A percentile compares a stretch with the other conserved stretches of the same genome.
Evolutionary conservation across 2,888 invertebrate species (phyloP).

Genomic region (Allacma fusca): DNA sequence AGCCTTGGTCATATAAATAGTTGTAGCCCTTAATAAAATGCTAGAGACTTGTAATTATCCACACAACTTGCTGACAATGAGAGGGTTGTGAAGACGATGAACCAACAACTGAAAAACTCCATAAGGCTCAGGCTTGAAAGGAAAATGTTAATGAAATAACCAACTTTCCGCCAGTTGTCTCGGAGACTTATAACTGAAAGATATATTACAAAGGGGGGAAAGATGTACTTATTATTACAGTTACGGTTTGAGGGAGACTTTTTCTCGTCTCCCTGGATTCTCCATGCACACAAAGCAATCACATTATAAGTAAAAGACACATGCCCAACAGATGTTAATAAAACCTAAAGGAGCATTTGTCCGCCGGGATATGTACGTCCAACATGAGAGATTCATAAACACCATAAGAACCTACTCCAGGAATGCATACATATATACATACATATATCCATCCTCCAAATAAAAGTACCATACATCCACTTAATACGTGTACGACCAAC

Average conservation of each 20-base stretch:
- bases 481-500: neutral
- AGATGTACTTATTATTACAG: slow-evolving; percentile 5
- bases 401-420: no score
- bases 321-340: slow-evolving; percentile 9
- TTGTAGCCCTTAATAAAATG: no score
- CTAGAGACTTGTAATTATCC: neutral
- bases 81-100: neutral
- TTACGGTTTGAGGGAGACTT: slow-evolving; percentile 9
- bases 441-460: no score
- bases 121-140: neutral
- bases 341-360: neutral
- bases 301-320: slow-evolving; percentile 4
- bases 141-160: slow-evolving; percentile 8
- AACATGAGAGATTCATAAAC: no score
- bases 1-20: neutral
- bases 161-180: slow-evolving; percentile 13
- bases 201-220: slow-evolving; percentile 1
- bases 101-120: slow-evolving; percentile 3
- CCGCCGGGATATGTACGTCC: no score
- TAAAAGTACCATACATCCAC: no score
- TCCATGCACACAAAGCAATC: neutral
- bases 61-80: neutral
- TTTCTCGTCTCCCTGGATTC: slow-evolving; percentile 11
- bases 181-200: neutral
- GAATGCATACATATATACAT: no score